Conservation (phyloP, 2,888 invertebrate species). For the Dryobotodes eremita region DNA sequence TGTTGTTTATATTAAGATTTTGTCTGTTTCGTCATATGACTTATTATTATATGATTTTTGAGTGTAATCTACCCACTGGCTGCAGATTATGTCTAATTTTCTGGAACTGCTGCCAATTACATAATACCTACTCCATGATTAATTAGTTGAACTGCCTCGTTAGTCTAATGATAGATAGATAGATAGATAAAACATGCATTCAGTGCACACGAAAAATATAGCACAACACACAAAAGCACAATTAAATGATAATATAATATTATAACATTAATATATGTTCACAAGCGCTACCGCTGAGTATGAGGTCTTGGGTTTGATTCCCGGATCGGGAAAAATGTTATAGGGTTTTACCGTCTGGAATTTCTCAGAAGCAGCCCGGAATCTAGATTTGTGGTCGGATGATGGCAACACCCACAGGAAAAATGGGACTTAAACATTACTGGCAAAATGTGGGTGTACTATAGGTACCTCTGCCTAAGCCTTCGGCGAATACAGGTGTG, state of each 20-base stretch:
- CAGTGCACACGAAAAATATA: no score
- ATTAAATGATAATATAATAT: no score
- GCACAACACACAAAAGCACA: no score
- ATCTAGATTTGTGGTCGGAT: neutral
- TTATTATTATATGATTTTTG: no score
- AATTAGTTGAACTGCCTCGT: no score
- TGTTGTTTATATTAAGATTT: no score
- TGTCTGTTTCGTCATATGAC: no score
- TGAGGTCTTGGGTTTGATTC: neutral
- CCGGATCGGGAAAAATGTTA: neutral
- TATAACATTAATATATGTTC: neutral
- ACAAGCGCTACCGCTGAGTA: neutral
- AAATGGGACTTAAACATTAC: neutral
- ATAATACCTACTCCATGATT: neutral
- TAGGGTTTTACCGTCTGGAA: neutral
- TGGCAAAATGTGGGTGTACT: neutral
- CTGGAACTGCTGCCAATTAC: neutral
- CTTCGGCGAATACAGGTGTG: neutral
- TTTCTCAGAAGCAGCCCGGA: neutral
- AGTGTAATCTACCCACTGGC: no score
- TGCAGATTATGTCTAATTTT: neutral
- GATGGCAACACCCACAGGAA: neutral
- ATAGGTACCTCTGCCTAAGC: neutral
- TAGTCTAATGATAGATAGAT: no score
- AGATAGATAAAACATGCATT: no score